A percentile compares a stretch with the other conserved stretches of the same genome.
Conservation (phyloP, 2,888 invertebrate species). For the Leucania comma region DNA sequence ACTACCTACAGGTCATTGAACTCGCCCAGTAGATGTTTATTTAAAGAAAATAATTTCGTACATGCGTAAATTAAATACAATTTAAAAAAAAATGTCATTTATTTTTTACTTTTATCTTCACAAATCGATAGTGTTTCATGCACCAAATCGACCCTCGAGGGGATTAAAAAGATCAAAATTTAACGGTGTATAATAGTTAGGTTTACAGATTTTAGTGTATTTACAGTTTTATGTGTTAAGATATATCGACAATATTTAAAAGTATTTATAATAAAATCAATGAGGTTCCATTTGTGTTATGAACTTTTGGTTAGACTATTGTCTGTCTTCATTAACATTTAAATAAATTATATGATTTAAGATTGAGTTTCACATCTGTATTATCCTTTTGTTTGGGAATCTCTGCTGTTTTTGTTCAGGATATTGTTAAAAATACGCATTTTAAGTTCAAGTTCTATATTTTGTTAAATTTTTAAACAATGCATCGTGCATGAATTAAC, state of each 20-base stretch:
- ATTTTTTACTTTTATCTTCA: too few relatives aligned
- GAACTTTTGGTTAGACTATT: constrained; percentile 40
- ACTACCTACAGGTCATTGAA: too few relatives aligned
- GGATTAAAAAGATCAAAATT: too few relatives aligned
- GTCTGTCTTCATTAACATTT: constrained; percentile 49
- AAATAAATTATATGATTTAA: constrained; percentile 24
- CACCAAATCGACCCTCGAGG: too few relatives aligned
- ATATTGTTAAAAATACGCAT: constrained; percentile 52
- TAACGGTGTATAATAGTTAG: constrained; percentile 38
- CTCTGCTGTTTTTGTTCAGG: constrained; percentile 40
- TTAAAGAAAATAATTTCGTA: too few relatives aligned
- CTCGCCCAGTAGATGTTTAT: too few relatives aligned
- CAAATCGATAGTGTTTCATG: too few relatives aligned
- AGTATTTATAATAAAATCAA: constrained; percentile 40
- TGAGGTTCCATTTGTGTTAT: constrained; percentile 26
- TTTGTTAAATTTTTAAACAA: constrained; percentile 52
- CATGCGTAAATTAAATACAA: too few relatives aligned
- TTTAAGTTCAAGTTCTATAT: constrained; percentile 57
- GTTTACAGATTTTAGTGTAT: constrained; percentile 53
- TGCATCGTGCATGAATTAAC: constrained; percentile 49
- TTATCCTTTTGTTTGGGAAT: constrained; percentile 58
- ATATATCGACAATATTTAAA: constrained; percentile 54
- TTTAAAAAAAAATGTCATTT: too few relatives aligned
- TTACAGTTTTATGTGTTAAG: constrained; percentile 51
- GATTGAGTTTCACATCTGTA: constrained; percentile 29